Evolutionary conservation across 2,888 invertebrate species (phyloP), one percentile per base, ranked within the genome.

Genomic region (Silvanus unidentatus): DNA sequence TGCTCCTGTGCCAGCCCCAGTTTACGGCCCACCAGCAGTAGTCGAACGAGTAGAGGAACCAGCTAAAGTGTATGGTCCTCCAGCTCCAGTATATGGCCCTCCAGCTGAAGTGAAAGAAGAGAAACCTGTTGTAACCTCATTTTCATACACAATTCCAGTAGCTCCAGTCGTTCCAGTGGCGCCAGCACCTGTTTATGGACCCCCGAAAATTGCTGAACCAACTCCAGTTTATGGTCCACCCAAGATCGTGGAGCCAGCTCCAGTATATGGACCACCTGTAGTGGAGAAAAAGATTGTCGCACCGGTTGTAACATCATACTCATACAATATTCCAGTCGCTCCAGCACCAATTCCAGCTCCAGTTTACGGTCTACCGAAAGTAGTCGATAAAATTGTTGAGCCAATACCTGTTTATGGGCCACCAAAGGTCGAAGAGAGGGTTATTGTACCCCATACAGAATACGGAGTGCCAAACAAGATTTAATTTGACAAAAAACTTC

Each of bases 181-280:
- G 3, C 37, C 37, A 37, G 37, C 37, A 15, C n/a, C 9, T 15
- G 16, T 37, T 16, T 37, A 37, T 16, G 37, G 37, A 6, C n/a
- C 12, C 6, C 37, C 37, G 15, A 22, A 22, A 22, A 22, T 22
- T 5, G 22, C 22, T 22, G 22, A 22, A 22, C 22, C 22, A 3
- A 6, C 37, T 15, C n/a, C 9, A 9, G 16, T 15, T 3, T 37
- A 37, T 37, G 37, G 37, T 15, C n/a, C 12, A 15, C 32, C 32
- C 3, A 3, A 5, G 4, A 3, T 5, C 5, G 32, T 11, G 12
- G 5, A 3, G n/a, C 32, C 32, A 32, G 5, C 32, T 9, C 11
- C n/a, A 4, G 32, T 32, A 5, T 32, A 32, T 32, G 32, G 32
- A 32, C 11, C 12, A 32, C 32, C 32, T 4, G 11, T 5, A 4